Evolutionary conservation across 2,797 vertebrate genomes (phyloP), one percentile per base, ranked within the genome.

Genomic region (Coregonus sp.): DNA sequence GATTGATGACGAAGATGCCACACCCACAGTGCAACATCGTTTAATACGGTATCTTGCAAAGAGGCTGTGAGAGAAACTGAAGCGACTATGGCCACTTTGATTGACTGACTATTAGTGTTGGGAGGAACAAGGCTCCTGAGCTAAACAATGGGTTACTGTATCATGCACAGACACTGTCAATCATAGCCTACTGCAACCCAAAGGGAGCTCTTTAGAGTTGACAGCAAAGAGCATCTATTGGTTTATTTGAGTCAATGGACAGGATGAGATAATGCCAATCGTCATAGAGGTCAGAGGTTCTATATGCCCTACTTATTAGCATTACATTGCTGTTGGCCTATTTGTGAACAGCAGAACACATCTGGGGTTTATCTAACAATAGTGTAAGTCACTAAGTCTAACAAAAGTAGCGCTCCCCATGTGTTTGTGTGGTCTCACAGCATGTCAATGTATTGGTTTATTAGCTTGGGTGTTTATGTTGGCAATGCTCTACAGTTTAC

Each of bases 391-490:
- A 59, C 16, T 59, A n/a, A 59, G 56, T 2, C 5, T 59, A 20
- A 20, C 56, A 20, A 59, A 59, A 59, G 56, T n/a, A 0, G 5
- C 18, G n/a, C n/a, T 20, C 56, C 56, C 56, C n/a, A 20, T 59
- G 56, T 59, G 56, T 59, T 59, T 59, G 56, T 59, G 56, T 9
- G 18, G 59, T 63, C 59, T 25, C 59, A 63, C 59, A 63, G n/a
- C 20, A 11, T 63, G 59, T 25, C 20, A 9, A 63, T 63, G 59
- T 63, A 63, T 63, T 63, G 59, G 59, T 63, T 63, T 25, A 63
- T 25, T 63, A 63, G 59, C 59, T 63, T 63, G 20, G 59, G 59
- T 63, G 59, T 63, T 63, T 63, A 63, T 20, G 59, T 63, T 63
- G 59, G 59, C 59, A 63, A 29, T 25, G 6, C 59, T 63, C n/a